Base-by-base conservation (phyloP, 2,113 vertebrate species). In the Antigone vipio region DNA sequence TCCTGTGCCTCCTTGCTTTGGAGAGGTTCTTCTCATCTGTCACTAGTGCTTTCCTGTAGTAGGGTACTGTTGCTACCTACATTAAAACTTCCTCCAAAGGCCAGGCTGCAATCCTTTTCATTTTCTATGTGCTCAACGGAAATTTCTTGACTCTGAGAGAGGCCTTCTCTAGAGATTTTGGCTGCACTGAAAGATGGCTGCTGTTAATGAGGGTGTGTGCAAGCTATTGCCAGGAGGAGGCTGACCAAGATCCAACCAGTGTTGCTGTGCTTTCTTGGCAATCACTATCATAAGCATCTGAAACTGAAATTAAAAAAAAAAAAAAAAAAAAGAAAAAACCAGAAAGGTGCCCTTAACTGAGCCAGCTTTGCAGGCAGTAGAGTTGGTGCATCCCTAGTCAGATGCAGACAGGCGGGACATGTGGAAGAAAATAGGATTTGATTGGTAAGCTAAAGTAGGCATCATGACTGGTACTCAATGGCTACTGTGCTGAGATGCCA, bases 121-220 rank as follows among this genome's bases (percentile, higher is more conserved):
- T 11, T 45, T 83, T 76, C 44, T 66, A 4, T 47, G 38, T 38
- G 32, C 5, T 78, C 73, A 84, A 16, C 15, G 87, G 55, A 58
- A 71, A 32, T 14, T 47, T 87, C 42, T 68, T 86, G 20, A 58
- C 49, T 88, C 14, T 87, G 38, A 6, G 23, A 66, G 7, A 27
- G 80, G 2, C 0, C 6, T 71, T 75, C 14, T 84, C 20, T 59
- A 74, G 23, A 50, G 20, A 24, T 83, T 80, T 87, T 64, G 30
- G 30, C 38, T 68, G 18, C 12, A 14, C 9, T 68, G 42, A 64
- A 50, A 86, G n/a, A 30, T 0, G 3, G 9, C 10, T 76, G 34
- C 5, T 6, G 5, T 18, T 63, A 66, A 49, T 1, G 2, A 15
- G 9, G 24, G 12, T 3, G 3, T 29, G 21, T 32, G 7, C 15